Percentiles rank a stretch among this genome's conserved stretches.
Evolutionary conservation across 2,797 vertebrate genomes (phyloP).

Genomic region (Sandelia bainsii): DNA sequence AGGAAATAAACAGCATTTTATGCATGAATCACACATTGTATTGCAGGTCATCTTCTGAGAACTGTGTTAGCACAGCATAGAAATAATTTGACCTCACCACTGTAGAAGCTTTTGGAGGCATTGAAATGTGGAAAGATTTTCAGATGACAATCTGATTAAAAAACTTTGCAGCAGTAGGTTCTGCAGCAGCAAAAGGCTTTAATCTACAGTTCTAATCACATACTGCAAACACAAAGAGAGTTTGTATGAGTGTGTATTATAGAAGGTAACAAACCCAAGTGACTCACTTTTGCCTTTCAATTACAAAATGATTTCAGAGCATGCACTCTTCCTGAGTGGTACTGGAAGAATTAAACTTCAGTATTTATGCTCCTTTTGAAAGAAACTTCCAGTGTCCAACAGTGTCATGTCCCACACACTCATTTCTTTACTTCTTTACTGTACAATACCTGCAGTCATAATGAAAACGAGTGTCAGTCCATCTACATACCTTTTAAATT

Average conservation of each 20-base stretch:
- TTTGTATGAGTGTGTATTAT: conserved; percentile 12
- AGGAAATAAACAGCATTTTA: conserved; percentile 4
- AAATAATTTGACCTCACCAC: conserved; percentile 32
- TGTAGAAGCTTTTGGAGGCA: conserved; percentile 14
- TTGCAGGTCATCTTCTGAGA: conserved; percentile 28
- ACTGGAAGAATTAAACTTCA: conserved; percentile 39
- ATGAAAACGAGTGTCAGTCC: conserved; percentile 7
- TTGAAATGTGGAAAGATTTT: conserved; percentile 21
- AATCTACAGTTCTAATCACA: conserved; percentile 20
- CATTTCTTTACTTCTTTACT: conserved; percentile 12
- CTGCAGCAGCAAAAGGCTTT: conserved; percentile 14
- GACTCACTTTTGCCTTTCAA: conserved; percentile 42
- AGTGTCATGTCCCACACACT: conserved; percentile 11
- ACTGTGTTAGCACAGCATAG: conserved; percentile 11
- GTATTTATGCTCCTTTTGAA: conserved; percentile 15
- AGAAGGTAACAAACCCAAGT: conserved; percentile 46
- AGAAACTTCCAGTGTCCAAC: conserved; percentile 7
- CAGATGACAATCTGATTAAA: conserved; percentile 32
- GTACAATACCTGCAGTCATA: conserved; percentile 2
- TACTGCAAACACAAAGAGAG: conserved; percentile 5
- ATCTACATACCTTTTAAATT: conserved; percentile 9
- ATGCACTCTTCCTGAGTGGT: conserved; percentile 32
- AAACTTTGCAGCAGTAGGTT: conserved; percentile 9
- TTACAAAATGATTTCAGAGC: conserved; percentile 35
- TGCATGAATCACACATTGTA: conserved; percentile 11